phyloP scores from a whole-genome alignment of 2,797 vertebrate genomes.

The Centropyge bicolor region DNA sequence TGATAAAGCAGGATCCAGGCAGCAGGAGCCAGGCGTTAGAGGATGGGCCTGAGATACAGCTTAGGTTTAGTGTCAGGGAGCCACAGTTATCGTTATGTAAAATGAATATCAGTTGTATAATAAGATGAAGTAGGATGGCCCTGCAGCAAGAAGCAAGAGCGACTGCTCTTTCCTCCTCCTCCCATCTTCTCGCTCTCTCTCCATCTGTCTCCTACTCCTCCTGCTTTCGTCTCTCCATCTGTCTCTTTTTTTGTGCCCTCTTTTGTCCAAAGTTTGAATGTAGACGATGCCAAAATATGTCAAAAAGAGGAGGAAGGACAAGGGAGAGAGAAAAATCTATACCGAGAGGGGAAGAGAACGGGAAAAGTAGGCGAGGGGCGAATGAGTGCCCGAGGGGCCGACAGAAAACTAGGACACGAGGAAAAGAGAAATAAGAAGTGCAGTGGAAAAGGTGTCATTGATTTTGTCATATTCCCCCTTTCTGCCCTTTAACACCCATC shows the following conservation, averaged over 20 bases:
- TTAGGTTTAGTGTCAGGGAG: conserved; percentile 61
- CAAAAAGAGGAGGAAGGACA: conserved; percentile 53
- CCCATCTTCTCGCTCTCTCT: conserved; percentile 75
- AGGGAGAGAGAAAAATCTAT: conserved; percentile 53
- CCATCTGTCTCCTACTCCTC: conserved; percentile 78
- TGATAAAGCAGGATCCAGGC: conserved; percentile 57
- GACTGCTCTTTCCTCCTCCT: conserved; percentile 78
- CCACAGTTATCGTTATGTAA: conserved; percentile 74
- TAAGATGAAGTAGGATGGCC: conserved; percentile 80
- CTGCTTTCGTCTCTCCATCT: conserved; percentile 77
- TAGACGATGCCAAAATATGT: conserved; percentile 69
- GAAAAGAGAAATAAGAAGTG: conserved; percentile 47
- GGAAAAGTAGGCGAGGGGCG: conserved; percentile 66
- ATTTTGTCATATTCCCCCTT: conserved; percentile 54
- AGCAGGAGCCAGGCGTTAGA: conserved; percentile 34
- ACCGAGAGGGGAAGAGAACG: conserved; percentile 27
- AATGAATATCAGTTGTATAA: conserved; percentile 81
- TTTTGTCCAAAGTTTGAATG: conserved; percentile 76
- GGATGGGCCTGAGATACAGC: conserved; percentile 30
- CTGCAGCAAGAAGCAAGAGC: conserved; percentile 79
- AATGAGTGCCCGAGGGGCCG: conserved; percentile 43
- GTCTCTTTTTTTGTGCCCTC: conserved; percentile 75
- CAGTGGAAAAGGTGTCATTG: conserved; percentile 68
- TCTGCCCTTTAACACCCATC: conserved; percentile 39
- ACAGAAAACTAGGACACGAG: conserved; percentile 69